phyloP scores from a whole-genome alignment of 2,113 vertebrate genomes.

The Erinaceus europaeus region DNA sequence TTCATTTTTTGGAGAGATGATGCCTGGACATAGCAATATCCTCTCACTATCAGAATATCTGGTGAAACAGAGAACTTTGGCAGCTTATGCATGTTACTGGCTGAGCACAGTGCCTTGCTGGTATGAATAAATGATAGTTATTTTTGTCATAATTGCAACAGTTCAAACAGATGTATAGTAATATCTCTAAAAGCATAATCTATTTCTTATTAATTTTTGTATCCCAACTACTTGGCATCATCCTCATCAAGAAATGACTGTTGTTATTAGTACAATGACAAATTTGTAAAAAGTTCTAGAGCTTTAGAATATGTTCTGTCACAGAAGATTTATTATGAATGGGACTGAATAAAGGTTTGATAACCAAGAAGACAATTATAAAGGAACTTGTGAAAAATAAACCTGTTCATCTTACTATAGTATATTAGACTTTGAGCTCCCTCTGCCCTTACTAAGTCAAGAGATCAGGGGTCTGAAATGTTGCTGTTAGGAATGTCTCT shows the following conservation, averaged over 20 bases:
- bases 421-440: neutral
- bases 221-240: neutral
- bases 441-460: too few species aligned
- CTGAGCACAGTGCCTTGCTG: neutral
- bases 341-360: neutral
- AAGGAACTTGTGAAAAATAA: constrained; percentile 26
- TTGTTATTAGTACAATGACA: constrained; percentile 28
- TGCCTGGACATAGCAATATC: neutral
- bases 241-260: neutral
- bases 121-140: constrained; percentile 12
- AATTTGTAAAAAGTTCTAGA: constrained; percentile 27
- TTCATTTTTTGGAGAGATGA: neutral
- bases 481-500: too few species aligned
- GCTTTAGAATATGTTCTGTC: constrained; percentile 19
- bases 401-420: neutral
- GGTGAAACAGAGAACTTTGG: neutral
- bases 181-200: constrained; percentile 9
- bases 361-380: neutral
- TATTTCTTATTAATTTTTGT: constrained; percentile 1
- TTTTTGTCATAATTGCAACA: constrained; percentile 13
- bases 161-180: neutral
- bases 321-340: constrained; percentile 17
- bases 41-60: neutral
- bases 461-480: too few species aligned
- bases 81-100: neutral